Conservation (phyloP, 1,140 invertebrate genomes). For the Caenorhabditis brenneri region DNA sequence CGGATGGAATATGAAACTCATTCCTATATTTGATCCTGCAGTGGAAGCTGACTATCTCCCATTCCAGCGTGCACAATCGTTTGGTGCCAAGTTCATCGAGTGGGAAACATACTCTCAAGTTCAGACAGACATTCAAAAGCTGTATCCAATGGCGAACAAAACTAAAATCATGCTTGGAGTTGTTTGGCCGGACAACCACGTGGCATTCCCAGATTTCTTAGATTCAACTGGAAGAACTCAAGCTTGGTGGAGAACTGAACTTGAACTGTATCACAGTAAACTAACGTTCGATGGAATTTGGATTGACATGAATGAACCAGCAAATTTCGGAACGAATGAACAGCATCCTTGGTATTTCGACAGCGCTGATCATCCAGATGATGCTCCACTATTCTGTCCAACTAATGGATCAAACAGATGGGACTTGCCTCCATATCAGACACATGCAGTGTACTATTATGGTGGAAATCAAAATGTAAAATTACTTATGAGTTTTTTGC, state of each 20-base stretch:
- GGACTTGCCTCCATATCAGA: conserved; percentile 63
- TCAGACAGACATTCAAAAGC: conserved; percentile 46
- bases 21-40: conserved; percentile 58
- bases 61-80: conserved; percentile 51
- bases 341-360: conserved; percentile 59
- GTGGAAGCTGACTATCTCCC: conserved; percentile 54
- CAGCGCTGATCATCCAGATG: conserved; percentile 46
- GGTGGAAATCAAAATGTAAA: background rate
- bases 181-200: conserved; percentile 70
- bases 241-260: conserved; percentile 56
- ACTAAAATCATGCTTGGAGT: conserved; percentile 63
- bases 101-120: conserved; percentile 55
- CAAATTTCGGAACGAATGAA: conserved; percentile 61
- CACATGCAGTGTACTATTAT: conserved; percentile 45
- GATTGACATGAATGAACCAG: conserved; percentile 67
- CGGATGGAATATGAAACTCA: conserved; percentile 39
- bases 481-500: no score
- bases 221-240: conserved; percentile 57
- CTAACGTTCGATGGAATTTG: conserved; percentile 61
- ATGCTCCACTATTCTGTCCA: conserved; percentile 43
- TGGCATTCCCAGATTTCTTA: conserved; percentile 71
- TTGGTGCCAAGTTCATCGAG: conserved; percentile 55
- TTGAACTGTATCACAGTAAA: conserved; percentile 42
- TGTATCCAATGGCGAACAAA: conserved; percentile 56
- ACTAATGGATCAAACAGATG: conserved; percentile 51